Conservation (phyloP, 1,140 invertebrate species). For the Theocolax elegans region DNA sequence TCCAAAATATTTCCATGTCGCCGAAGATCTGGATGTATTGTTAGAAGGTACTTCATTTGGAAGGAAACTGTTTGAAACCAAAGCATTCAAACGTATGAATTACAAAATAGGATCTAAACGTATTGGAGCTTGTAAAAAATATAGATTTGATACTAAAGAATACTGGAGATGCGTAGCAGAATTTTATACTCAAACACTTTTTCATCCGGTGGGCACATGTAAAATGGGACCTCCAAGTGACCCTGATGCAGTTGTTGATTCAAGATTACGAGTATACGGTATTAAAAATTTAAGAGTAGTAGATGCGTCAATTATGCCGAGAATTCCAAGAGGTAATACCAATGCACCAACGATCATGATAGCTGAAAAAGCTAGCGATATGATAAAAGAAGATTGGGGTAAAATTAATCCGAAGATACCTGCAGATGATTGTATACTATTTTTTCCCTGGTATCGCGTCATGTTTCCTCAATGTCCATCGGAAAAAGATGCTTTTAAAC, state of each 20-base stretch:
- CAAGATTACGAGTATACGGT: slow-evolving; percentile 61
- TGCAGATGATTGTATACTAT: not conserved
- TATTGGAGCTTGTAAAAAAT: not conserved
- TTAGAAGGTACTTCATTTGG: not conserved
- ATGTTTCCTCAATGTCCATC: too few species aligned
- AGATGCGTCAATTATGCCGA: slow-evolving; percentile 30
- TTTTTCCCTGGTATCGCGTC: too few species aligned
- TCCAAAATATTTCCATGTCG: not conserved
- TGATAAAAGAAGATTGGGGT: slow-evolving; percentile 34
- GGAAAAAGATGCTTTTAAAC: too few species aligned
- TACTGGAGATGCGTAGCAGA: slow-evolving; percentile 6
- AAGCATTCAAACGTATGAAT: not conserved
- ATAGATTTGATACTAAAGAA: not conserved
- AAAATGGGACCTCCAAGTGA: slow-evolving; percentile 70
- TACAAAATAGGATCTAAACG: not conserved
- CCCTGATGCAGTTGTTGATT: slow-evolving; percentile 57
- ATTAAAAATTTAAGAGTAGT: slow-evolving; percentile 64
- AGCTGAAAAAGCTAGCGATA: slow-evolving; percentile 20
- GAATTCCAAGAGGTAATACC: slow-evolving; percentile 12
- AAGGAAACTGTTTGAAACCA: not conserved
- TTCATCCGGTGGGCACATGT: slow-evolving; percentile 71
- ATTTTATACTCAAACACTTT: not conserved
- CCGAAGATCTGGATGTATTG: not conserved
- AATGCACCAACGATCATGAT: slow-evolving; percentile 34
- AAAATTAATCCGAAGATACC: too few species aligned